A percentile compares a stretch with the other conserved stretches of the same genome.
Conservation (phyloP, 64 coral and sea anemone species). For the Montipora sp. region DNA sequence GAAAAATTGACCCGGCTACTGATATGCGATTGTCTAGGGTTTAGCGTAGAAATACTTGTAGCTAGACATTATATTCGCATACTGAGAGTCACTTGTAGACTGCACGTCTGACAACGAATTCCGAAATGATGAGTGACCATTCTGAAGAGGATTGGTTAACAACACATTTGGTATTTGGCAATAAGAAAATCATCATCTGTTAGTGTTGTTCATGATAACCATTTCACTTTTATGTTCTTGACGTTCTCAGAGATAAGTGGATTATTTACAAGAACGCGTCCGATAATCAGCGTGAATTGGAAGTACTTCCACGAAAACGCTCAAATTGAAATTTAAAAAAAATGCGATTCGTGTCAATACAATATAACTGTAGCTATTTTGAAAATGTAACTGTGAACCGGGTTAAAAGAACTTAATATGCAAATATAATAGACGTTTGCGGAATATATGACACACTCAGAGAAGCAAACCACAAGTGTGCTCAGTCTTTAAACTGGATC, state of each 20-base stretch:
- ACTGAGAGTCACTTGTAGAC: not conserved
- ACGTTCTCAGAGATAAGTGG: not conserved
- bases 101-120: not conserved
- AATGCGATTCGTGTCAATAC: not conserved
- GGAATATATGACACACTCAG: not conserved
- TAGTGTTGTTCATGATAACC: not conserved
- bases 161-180: not conserved
- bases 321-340: not conserved
- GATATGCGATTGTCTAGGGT: not conserved
- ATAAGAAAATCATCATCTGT: not conserved
- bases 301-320: not conserved
- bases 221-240: not conserved
- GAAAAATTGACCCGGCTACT: no score
- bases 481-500: not conserved
- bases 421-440: not conserved
- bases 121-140: not conserved
- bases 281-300: not conserved
- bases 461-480: not conserved
- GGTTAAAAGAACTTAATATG: not conserved
- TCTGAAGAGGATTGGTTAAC: not conserved
- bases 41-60: not conserved
- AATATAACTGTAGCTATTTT: conserved; percentile 4
- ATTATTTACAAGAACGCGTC: not conserved
- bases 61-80: not conserved
- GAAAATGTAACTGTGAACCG: not conserved